Conservation (phyloP, 2,113 vertebrate species). For the Takifugu bimaculatus region DNA sequence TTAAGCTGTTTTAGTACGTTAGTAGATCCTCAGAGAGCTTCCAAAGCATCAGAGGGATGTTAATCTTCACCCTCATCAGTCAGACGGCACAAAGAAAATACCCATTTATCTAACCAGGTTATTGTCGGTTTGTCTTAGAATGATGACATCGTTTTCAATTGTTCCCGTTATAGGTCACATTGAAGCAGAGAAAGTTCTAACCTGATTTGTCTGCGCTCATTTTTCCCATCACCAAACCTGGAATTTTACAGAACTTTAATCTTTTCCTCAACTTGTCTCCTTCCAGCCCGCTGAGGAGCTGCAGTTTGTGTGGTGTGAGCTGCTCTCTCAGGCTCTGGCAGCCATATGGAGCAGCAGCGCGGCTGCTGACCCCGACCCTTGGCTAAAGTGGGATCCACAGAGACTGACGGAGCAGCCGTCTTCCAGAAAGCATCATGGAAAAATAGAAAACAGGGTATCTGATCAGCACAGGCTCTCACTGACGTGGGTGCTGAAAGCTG, state of each 20-base stretch:
- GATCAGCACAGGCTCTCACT: not conserved
- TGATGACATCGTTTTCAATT: too few relatives aligned
- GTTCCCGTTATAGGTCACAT: not conserved
- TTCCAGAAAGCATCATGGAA: constrained; percentile 34
- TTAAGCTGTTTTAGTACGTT: too few relatives aligned
- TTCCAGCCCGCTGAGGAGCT: constrained; percentile 77
- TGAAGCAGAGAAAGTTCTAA: too few relatives aligned
- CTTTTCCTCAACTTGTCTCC: not conserved
- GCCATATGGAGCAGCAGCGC: constrained; percentile 87
- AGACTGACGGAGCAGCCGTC: constrained; percentile 31
- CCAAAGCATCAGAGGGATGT: too few relatives aligned
- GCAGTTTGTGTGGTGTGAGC: constrained; percentile 80
- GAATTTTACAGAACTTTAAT: not conserved
- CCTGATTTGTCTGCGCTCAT: not conserved
- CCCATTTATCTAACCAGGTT: too few relatives aligned
- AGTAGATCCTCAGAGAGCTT: too few relatives aligned
- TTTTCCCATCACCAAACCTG: too few relatives aligned
- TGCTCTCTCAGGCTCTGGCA: constrained; percentile 78
- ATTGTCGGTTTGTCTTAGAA: too few relatives aligned
- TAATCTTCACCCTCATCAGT: too few relatives aligned
- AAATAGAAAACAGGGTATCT: constrained; percentile 58
- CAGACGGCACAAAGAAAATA: too few relatives aligned
- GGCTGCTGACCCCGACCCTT: constrained; percentile 82
- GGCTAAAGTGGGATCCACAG: constrained; percentile 84
- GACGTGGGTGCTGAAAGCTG: not conserved